Base-by-base conservation (phyloP, 2,888 invertebrate species). In the Parthenolecanium corni region DNA sequence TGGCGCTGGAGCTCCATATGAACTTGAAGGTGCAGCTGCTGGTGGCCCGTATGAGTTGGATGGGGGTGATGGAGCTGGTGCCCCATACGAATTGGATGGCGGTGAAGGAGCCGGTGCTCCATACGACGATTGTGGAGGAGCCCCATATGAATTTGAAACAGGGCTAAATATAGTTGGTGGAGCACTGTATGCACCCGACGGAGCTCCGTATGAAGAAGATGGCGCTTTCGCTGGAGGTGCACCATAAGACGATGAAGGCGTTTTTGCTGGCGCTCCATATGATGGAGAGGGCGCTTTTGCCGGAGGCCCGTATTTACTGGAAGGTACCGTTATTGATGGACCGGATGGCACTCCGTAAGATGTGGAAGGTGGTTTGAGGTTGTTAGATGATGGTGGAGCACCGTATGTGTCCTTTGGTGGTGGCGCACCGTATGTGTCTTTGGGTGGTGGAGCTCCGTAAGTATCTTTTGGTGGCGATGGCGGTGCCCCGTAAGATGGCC, bases 401-500 rank as follows among this genome's bases (percentile, higher is more conserved):
- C 70, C 66, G 65, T 70, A 69, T 36, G 58, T 66, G 9, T 68
- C 58, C 63, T 68, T 69, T 18, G 71, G 71, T 44, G 46, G 46
- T 6, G 18, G 16, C n/a, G 46, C 18, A 44, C 31, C 31, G 9
- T 31, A 31, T 6, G 46, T 9, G 6, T 6, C 14, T n/a, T 44
- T 44, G 1, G 46, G 46, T 9, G 46, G 46, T 9, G 46, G 46
- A n/a, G n/a, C n/a, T n/a, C 70, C 66, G 65, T 70, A 69, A 42
- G 58, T 66, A 9, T 68, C 58, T 64, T 68, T 69, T 18, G 71
- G 71, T n/a, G n/a, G n/a, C n/a, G n/a, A n/a, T 44, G 46, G 46
- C 2, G 18, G 16, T 44, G 46, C 18, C 9, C 31, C 31, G 9
- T 31, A 31, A 31, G 46, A 20, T 18, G 18, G 18, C 20, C n/a